Base-by-base conservation (phyloP, 53 echinoderm and acorn worm genomes). In the Glandiceps talaboti region DNA sequence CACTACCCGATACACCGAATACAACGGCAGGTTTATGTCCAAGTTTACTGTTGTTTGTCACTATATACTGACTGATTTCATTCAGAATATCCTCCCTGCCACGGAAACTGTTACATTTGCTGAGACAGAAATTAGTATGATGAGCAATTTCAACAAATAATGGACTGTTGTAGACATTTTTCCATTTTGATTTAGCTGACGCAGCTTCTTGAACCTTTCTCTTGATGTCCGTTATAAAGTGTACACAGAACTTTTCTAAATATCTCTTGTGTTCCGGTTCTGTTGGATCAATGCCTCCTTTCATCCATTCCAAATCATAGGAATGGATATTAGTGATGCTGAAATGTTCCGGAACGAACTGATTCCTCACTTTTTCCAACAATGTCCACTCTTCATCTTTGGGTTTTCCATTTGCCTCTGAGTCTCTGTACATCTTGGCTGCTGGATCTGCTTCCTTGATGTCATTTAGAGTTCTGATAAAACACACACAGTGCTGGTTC, bases 1-100 rank as follows among this genome's bases (percentile, higher is more conserved):
- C 96, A 29, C 90, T 86, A 30, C 96, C 96, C 0, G 96, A 96
- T 26, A 86, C 85, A 30, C 96, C 96, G 30, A 92, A 83, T 27
- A 96, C 79, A 31, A 89, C 90, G 0, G 90, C 27, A 26, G 88
- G 85, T 75, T 83, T 85, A 31, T 78, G 33, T 1, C 74, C 28
- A 0, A 77, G 29, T 30, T 78, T 75, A 29, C 45, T 84, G 14
- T 74, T 75, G 29, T 30, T 31, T 31, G 27, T 78, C 1, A 32
- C 31, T 1, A 78, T 27, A 78, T 78, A 78, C 25, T 28, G 78
- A 30, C 88, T 84, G 75, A 92, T 87, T 33, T 83, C 73, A 0
- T 80, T 76, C 1, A 96, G 76, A 25, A 90, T 88, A 73, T 90
- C 96, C 76, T 93, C 85, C 64, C 96, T 86, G 20, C 96, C 96